Evolutionary conservation across 2,113 vertebrate genomes (phyloP), one percentile per base, ranked within the genome.

Genomic region (Kryptolebias marmoratus): DNA sequence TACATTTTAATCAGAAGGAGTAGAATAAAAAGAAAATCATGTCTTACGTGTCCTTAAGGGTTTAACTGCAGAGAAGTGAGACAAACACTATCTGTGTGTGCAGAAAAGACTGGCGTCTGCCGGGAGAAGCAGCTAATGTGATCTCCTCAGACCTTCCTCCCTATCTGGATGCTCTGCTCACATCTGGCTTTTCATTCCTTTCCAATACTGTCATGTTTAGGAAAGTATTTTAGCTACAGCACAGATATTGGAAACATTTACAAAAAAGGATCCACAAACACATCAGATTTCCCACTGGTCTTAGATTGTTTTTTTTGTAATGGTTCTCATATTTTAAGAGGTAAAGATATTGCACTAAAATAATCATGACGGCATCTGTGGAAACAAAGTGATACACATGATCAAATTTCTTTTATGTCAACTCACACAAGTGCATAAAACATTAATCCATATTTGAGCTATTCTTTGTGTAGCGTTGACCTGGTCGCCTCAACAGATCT

Each of bases 161-260:
- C 68, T 66, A 64, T 85, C 72, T 68, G 5, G 47, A 54, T 28
- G 50, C 70, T 65, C 48, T 58, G 0, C 0, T 32, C 84, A 88
- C 90, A 93, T 91, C 86, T 92, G 90, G 65, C 16, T 56, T 56
- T 45, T 87, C 85, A 90, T 92, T 92, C 88, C 87, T 86, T 69
- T 84, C 63, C 42, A 60, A 15, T 81, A 47, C 76, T 68, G 87
- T 90, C 87, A 91, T 76, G 62, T 77, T 87, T 63, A 65, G 80
- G 73, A 88, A 88, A 73, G 61, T 52, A 68, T 83, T 81, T 73
- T 48, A 57, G 77, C 65, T 76, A 63, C 11, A 54, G 54, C 47
- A 53, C 54, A 81, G 64, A 65, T 36, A 61, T 64, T 86, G 78
- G 80, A 86, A 82, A 81, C 54, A 69, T 9, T 9, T 42, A 4